Conservation (phyloP, 2,113 vertebrate species). For the Lota lota region DNA sequence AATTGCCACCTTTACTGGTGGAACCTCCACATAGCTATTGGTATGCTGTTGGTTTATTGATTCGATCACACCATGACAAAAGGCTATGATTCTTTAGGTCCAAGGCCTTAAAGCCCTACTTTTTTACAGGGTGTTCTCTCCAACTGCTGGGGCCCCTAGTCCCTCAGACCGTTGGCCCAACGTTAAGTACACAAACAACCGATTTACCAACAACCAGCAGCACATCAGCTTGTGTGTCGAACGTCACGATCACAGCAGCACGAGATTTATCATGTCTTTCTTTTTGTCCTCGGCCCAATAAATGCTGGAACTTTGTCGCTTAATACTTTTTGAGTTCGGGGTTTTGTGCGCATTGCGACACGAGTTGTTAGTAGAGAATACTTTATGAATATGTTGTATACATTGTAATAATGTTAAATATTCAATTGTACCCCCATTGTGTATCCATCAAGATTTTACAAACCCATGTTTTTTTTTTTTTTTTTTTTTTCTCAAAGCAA, state of each 20-base stretch:
- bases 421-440: constrained; percentile 35
- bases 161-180: constrained; percentile 25
- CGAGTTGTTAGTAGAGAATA: constrained; percentile 5
- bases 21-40: no score
- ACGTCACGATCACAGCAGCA: constrained; percentile 10
- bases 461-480: neutral
- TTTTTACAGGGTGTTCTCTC: neutral
- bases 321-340: neutral
- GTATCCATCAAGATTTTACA: constrained; percentile 22
- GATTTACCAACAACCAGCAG: constrained; percentile 47
- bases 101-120: constrained; percentile 24
- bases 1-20: no score
- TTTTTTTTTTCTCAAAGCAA: constrained; percentile 44
- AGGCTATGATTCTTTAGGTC: constrained; percentile 10
- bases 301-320: constrained; percentile 12
- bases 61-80: no score
- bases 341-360: neutral
- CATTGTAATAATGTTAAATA: constrained; percentile 45
- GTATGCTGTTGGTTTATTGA: no score
- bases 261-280: neutral
- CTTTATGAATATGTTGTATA: constrained; percentile 36
- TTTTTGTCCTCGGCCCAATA: neutral
- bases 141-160: constrained; percentile 21
- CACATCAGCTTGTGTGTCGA: constrained; percentile 25
- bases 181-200: no score